Evolutionary conservation across 2,113 vertebrate species (phyloP), one percentile per base, ranked within the genome.

Genomic region (Pavo muticus): DNA sequence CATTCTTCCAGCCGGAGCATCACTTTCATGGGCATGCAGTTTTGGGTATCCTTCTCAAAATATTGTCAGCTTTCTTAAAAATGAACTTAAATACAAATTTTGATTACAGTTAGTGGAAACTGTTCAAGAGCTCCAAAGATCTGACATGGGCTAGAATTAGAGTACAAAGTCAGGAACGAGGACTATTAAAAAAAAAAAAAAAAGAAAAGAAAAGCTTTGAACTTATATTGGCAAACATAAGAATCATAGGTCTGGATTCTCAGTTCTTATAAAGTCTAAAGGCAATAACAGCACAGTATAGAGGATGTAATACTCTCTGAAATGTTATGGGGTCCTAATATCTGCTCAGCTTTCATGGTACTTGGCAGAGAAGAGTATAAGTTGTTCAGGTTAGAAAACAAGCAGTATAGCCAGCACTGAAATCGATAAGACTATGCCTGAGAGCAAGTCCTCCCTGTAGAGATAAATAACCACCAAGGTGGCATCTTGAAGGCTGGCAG

Each of bases 331-430:
- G 65, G 61, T 80, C 65, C 75, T 90, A 61, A 48, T 80, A 75
- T 24, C 69, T 73, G 39, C 44, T 86, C 71, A 75, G 75, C 29
- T 95, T 93, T 92, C 84, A 44, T 77, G 56, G 30, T 69, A 2
- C 69, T 73, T 94, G 75, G 59, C 91, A 90, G 50, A 68, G 50
- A 79, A 79, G 35, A 60, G 39, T 47, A 4, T 76, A 54, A 45
- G 71, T 74, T 85, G 64, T 90, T 93, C 45, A 68, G 69, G 76
- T 86, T 88, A 91, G 91, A 91, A 95, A 93, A 74, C 76, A 95
- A 93, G 57, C 72, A 54, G 35, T 67, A n/a, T 56, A 91, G 79
- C 25, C 64, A 88, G 29, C 35, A 57, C 32, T 48, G 70, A 91
- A 95, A 94, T 91, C 40, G 6, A 47, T 95, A 90, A 71, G 75